Conservation (phyloP, 1,140 invertebrate genomes). For the Condylostylus longicornis region DNA sequence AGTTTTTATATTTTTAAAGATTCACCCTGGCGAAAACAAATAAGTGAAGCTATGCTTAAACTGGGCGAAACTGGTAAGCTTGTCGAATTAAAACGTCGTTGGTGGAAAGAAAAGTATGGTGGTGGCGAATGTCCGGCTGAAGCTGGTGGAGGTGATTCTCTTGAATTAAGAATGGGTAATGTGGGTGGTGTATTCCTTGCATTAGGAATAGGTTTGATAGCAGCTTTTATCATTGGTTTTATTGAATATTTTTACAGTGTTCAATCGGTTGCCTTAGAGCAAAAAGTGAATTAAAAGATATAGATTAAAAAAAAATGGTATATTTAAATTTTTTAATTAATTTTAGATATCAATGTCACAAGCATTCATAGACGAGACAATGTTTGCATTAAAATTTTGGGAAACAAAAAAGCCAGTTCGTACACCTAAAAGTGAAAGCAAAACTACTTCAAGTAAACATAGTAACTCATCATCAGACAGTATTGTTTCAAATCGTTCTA, state of each 20-base stretch:
- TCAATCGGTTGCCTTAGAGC: conserved; percentile 39
- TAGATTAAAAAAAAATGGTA: not conserved
- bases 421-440: too few relatives aligned
- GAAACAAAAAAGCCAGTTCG: conserved; percentile 26
- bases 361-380: conserved; percentile 38
- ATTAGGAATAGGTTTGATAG: conserved; percentile 37
- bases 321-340: conserved; percentile 4
- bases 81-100: conserved; percentile 57
- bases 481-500: conserved; percentile 16
- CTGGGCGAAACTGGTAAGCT: conserved; percentile 64
- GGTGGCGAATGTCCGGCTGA: conserved; percentile 21
- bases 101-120: conserved; percentile 55
- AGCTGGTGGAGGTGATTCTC: conserved; percentile 20
- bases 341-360: conserved; percentile 38
- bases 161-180: conserved; percentile 42
- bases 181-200: conserved; percentile 62
- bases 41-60: conserved; percentile 54
- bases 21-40: conserved; percentile 51
- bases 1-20: conserved; percentile 32
- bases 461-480: conserved; percentile 14
- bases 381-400: conserved; percentile 40
- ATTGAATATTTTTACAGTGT: conserved; percentile 51
- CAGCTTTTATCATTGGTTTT: conserved; percentile 37
- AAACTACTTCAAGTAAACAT: conserved; percentile 14
- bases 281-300: conserved; percentile 31